Percentiles rank a stretch among this genome's conserved stretches.
Evolutionary conservation across 2,797 vertebrate genomes (phyloP).

Genomic region (Chanos chanos): DNA sequence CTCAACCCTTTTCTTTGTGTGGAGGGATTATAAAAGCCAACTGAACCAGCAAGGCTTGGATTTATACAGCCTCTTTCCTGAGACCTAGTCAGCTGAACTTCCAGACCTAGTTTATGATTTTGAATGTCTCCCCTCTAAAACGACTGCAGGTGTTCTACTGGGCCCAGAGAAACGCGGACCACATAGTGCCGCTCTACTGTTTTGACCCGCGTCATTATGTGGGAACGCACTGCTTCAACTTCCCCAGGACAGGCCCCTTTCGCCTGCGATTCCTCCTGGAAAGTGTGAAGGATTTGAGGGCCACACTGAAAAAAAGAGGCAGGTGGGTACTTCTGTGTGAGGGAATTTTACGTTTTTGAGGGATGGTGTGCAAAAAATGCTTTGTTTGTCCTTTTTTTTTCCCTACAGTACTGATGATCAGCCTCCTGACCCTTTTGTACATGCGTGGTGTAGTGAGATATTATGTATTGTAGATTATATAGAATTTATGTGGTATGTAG

Average conservation of each 20-base stretch:
- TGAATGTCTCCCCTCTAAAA: no score
- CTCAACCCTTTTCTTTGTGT: no score
- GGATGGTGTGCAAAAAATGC: not conserved
- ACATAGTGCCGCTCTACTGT: slow-evolving; percentile 80
- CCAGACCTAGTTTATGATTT: no score
- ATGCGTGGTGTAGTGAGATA: no score
- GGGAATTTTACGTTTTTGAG: not conserved
- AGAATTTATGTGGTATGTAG: no score
- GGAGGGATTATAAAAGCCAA: no score
- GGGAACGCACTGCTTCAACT: slow-evolving; percentile 67
- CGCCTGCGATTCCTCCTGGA: slow-evolving; percentile 76
- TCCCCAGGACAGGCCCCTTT: slow-evolving; percentile 77
- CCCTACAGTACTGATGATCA: no score
- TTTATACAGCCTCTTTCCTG: no score
- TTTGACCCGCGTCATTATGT: slow-evolving; percentile 77
- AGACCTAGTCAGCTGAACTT: no score
- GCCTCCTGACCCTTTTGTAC: no score
- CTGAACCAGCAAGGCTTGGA: no score
- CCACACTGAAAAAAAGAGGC: slow-evolving; percentile 66
- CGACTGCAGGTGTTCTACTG: slow-evolving; percentile 74
- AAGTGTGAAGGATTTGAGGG: slow-evolving; percentile 72
- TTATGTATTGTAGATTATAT: no score
- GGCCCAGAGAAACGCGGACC: slow-evolving; percentile 72
- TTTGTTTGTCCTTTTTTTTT: slow-evolving; percentile 20
- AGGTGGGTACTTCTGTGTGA: slow-evolving; percentile 58